phyloP scores from a whole-genome alignment of 2,797 vertebrate genomes.

The Macroramphosus scolopax region DNA sequence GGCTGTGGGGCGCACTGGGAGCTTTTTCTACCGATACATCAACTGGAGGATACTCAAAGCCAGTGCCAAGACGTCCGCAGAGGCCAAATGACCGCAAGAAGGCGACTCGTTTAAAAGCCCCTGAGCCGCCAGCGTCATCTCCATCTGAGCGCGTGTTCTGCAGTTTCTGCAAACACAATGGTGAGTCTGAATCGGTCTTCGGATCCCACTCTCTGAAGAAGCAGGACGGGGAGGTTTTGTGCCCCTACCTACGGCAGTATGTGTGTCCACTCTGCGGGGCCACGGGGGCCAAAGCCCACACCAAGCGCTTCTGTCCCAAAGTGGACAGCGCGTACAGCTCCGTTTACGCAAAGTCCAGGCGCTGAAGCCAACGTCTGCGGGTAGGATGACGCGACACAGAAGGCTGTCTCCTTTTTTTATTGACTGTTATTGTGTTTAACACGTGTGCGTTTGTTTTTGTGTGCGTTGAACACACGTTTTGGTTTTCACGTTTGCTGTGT shows the following conservation, averaged over 20 bases:
- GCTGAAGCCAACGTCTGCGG: no score
- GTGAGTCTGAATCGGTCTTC: constrained; percentile 80
- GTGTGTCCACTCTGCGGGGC: constrained; percentile 87
- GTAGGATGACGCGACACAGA: background rate
- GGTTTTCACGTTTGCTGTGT: constrained; percentile 38
- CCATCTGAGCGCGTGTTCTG: no score
- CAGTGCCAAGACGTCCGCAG: fast-evolving
- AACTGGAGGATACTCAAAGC: background rate
- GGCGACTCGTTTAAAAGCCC: background rate
- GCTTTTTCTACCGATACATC: fast-evolving
- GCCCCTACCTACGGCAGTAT: constrained; percentile 84
- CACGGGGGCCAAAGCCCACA: constrained; percentile 82
- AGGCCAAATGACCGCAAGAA: constrained; percentile 19
- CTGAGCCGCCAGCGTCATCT: no score
- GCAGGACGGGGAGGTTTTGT: constrained; percentile 75
- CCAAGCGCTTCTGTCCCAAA: constrained; percentile 85
- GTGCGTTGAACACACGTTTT: no score
- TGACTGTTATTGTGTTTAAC: no score
- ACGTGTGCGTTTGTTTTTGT: constrained; percentile 3
- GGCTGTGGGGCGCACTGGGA: fast-evolving
- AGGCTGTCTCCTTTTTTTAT: no score
- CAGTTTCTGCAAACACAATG: constrained; percentile 88
- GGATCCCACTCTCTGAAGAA: constrained; percentile 81
- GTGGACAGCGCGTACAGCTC: constrained; percentile 75
- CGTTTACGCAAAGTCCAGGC: constrained; percentile 61